Base-by-base conservation (phyloP, 2,888 invertebrate species). In the Calameuta filiformis region DNA sequence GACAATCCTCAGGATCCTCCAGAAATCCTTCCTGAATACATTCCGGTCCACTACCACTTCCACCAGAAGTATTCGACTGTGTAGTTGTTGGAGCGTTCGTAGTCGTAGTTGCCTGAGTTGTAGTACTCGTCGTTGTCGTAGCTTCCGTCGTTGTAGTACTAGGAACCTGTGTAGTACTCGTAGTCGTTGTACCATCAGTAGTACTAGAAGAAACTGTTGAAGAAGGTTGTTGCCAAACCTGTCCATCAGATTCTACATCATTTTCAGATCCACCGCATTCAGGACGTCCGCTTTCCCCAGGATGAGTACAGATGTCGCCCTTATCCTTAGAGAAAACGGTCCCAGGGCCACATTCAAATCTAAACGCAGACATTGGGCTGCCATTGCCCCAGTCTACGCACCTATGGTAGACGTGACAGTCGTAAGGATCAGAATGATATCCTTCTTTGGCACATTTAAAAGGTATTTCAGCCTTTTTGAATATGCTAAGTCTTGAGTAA, bases 401-500 rank as follows among this genome's bases (percentile, higher is more conserved):
- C 86, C 96, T 93, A 89, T 96, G 96, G 92, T 96, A 97, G 76
- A 94, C 92, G 75, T 93, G 93, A 88, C 97, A 97, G 87, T 96
- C 94, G n/a, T 89, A 89, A n/a, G 94, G 93, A 89, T 97, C 96
- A 1, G 94, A 93, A 89, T 94, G 94, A 82, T 95, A 96, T 34
- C 97, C 97, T 90, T 96, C 96, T 33, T 92, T 91, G 4, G 92
- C 91, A 87, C 96, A 96, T 40, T 92, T 88, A 83, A 94, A 94
- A 34, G 92, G 90, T 69, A 77, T 9, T 31, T 71, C 56, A 56
- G 56, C 9, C 56, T 56, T 56, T 23, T 56, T 56, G 0, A 56
- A 56, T 23, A 23, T 23, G 2, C 1, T 1, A 56, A 56, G 56
- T 56, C 56, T 56, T 56, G 56, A 56, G 23, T 56, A 56, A 56